Evolutionary conservation across 1,140 invertebrate species (phyloP), one percentile per base, ranked within the genome.

Genomic region (Paracyclopina nana): DNA sequence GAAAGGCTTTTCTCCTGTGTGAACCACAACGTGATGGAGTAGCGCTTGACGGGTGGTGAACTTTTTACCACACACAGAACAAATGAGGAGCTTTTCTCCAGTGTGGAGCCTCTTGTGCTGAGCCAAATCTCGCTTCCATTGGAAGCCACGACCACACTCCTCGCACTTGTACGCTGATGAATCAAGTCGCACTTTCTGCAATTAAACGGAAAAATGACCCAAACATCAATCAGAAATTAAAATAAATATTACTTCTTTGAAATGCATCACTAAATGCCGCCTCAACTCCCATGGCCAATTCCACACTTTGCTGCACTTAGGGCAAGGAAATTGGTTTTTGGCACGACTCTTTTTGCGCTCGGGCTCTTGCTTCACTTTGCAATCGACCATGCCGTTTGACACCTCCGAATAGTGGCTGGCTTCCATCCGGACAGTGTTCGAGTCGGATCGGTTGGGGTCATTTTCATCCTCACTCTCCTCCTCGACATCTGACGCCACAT

Each of bases 251-350:
- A 45, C n/a, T n/a, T 27, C 25, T 42, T 38, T 41, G 31, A 18
- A 50, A 20, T 50, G 48, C n/a, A 25, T 38, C 12, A 50, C 29
- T 6, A 50, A 11, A 38, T 50, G 48, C 16, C 48, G 48, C 11
- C 48, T n/a, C 12, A 50, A 25, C 25, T 50, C 48, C 48, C 48
- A 50, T 3, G 48, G 28, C 48, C 48, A 50, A 50, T 50, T 50
- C 48, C 48, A 50, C 16, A 42, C 48, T 29, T 50, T 50, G 11
- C 6, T 27, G 24, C 48, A 50, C 14, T 50, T 50, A n/a, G 48
- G 48, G 25, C 48, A 50, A 4, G 29, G n/a, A n/a, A n/a, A n/a
- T n/a, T n/a, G n/a, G n/a, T n/a, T n/a, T n/a, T n/a, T n/a, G n/a
- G n/a, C n/a, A n/a, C n/a, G n/a, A n/a, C n/a, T n/a, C n/a, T n/a